Evolutionary conservation across 1,140 invertebrate species (phyloP).

Genomic region (Drosophila sp.): DNA sequence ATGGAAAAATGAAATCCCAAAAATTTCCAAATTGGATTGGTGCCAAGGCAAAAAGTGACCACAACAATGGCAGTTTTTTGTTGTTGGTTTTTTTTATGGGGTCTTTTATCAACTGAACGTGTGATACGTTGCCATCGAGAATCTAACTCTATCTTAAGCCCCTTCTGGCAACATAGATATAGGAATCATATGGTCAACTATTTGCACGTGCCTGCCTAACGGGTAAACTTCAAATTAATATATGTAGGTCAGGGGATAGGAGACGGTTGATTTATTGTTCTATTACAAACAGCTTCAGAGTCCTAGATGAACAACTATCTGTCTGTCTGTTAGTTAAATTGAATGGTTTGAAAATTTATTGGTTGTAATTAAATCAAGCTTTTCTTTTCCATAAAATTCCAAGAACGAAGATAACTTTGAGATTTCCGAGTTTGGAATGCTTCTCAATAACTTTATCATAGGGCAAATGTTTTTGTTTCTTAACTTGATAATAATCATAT

Average conservation of each 20-base stretch:
- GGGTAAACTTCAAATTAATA: constrained; percentile 1
- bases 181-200: neutral
- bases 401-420: no score
- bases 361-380: no score
- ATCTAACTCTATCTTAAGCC: constrained; percentile 7
- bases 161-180: neutral
- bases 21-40: constrained; percentile 6
- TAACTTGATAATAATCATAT: no score
- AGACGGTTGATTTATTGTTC: neutral
- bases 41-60: constrained; percentile 4
- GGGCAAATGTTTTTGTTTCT: no score
- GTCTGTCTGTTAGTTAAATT: no score
- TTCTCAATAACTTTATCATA: no score
- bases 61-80: neutral
- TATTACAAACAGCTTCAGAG: no score
- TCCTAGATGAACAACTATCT: no score
- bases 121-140: neutral
- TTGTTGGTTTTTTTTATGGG: neutral
- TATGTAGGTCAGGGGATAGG: constrained; percentile 1
- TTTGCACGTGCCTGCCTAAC: neutral
- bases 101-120: constrained; percentile 1
- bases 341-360: no score
- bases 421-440: no score
- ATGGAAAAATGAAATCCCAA: neutral
- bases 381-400: no score